Percentiles rank a stretch among this genome's conserved stretches.
These are phyloP conservation scores for Epistrophella euchroma DNA, from an alignment of 2,888 invertebrate species.

Conservation along the genomic window DNA sequence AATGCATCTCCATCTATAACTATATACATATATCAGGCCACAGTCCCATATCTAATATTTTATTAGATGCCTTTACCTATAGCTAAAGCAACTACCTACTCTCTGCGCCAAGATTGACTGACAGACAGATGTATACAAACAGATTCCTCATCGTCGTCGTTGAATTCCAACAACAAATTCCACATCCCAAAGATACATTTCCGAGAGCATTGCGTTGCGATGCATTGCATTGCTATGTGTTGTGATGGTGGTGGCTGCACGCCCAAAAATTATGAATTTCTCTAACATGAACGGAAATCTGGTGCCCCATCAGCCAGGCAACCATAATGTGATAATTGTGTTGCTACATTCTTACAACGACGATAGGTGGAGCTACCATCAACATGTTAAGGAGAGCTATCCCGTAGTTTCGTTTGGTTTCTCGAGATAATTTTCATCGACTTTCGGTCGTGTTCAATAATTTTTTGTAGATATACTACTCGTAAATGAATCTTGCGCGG, in stretches of 20 bases:
- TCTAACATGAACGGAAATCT: slow-evolving; percentile 65
- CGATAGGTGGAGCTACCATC: slow-evolving; percentile 67
- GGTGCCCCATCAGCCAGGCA: slow-evolving; percentile 58
- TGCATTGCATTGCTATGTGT: neutral
- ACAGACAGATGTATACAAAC: slow-evolving; percentile 74
- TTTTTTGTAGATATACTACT: slow-evolving; percentile 4
- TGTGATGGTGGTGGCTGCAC: neutral
- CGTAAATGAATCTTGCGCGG: neutral
- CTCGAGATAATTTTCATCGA: slow-evolving; percentile 28
- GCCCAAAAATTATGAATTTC: slow-evolving; percentile 61
- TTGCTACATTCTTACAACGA: slow-evolving; percentile 57
- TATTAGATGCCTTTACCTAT: slow-evolving; percentile 24
- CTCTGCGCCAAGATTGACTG: slow-evolving; percentile 64
- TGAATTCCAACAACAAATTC: slow-evolving; percentile 33
- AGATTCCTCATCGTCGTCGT: slow-evolving; percentile 51
- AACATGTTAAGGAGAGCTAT: neutral
- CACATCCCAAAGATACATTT: slow-evolving; percentile 23
- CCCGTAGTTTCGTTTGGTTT: neutral
- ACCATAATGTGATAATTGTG: slow-evolving; percentile 31
- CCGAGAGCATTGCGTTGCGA: slow-evolving; percentile 3
- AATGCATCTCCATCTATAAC: slow-evolving; percentile 29
- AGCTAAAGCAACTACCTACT: neutral
- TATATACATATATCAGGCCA: no score
- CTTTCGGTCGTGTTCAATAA: slow-evolving; percentile 17
- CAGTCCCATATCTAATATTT: slow-evolving; percentile 19